Conservation (phyloP, 1,140 invertebrate genomes). For the Ostrea edulis region DNA sequence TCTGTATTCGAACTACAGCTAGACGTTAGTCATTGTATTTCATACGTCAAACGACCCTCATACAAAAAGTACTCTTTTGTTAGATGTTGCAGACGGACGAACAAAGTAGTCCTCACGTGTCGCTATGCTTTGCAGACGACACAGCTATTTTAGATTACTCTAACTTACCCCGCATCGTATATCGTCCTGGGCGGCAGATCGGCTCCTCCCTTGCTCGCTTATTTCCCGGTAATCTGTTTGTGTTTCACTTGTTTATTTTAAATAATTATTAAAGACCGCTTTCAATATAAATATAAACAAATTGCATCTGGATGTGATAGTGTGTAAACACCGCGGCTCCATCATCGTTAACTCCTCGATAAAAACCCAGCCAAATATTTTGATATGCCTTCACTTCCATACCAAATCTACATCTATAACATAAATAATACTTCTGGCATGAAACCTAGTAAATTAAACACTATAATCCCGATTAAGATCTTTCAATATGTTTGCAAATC, state of each 20-base stretch:
- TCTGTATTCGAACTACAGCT: no score
- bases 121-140: no score
- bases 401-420: not conserved
- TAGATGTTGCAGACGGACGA: no score
- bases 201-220: not conserved
- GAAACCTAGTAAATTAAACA: conserved; percentile 8
- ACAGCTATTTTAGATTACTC: no score
- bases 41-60: no score
- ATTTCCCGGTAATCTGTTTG: conserved; percentile 17
- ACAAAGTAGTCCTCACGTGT: no score
- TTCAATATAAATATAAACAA: conserved; percentile 38
- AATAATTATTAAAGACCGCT: conserved; percentile 39
- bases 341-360: not conserved
- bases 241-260: conserved; percentile 27
- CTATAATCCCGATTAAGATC: not conserved
- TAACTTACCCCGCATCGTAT: not conserved
- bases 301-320: conserved; percentile 12
- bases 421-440: not conserved
- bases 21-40: no score
- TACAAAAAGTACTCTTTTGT: no score
- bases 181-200: not conserved
- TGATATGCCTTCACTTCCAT: conserved; percentile 20
- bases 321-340: conserved; percentile 21
- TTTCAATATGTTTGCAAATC: not conserved
- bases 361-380: conserved; percentile 21